Conservation (phyloP, 2,113 vertebrate genomes). For the Plotosus lineatus region DNA sequence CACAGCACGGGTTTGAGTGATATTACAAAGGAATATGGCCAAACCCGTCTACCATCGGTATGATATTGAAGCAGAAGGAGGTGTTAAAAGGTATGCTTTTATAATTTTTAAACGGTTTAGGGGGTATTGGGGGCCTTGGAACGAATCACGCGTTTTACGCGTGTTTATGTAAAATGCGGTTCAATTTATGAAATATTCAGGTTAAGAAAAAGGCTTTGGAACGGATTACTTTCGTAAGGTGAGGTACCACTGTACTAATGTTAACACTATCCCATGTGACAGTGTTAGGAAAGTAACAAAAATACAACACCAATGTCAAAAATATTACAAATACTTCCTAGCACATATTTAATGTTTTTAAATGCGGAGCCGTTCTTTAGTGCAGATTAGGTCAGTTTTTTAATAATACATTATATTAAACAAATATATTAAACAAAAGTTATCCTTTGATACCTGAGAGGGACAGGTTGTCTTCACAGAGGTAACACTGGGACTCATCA, state of each 20-base stretch:
- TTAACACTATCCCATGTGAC: background rate
- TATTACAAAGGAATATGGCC: too few relatives aligned
- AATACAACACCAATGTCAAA: background rate
- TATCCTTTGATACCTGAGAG: slow-evolving; percentile 72
- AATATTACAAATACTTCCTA: background rate
- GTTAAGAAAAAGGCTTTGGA: too few relatives aligned
- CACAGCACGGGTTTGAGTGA: too few relatives aligned
- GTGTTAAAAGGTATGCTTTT: too few relatives aligned
- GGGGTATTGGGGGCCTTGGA: too few relatives aligned
- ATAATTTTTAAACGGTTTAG: too few relatives aligned
- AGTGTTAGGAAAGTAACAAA: background rate
- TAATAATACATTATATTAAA: background rate
- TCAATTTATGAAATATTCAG: too few relatives aligned
- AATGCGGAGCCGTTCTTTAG: background rate
- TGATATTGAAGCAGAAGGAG: too few relatives aligned
- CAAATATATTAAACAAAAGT: background rate
- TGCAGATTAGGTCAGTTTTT: background rate
- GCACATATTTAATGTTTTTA: background rate
- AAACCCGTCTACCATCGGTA: too few relatives aligned
- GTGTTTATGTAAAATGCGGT: too few relatives aligned
- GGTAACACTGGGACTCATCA: slow-evolving; percentile 76
- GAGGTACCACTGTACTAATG: background rate
- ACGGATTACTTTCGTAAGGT: too few relatives aligned
- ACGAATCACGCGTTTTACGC: too few relatives aligned
- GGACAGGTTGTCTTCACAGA: slow-evolving; percentile 80